Percentiles rank a stretch among this genome's conserved stretches.
These are phyloP conservation scores for Megastigmus dorsalis DNA, from an alignment of 2,888 invertebrate species.

Conservation along the genomic window DNA sequence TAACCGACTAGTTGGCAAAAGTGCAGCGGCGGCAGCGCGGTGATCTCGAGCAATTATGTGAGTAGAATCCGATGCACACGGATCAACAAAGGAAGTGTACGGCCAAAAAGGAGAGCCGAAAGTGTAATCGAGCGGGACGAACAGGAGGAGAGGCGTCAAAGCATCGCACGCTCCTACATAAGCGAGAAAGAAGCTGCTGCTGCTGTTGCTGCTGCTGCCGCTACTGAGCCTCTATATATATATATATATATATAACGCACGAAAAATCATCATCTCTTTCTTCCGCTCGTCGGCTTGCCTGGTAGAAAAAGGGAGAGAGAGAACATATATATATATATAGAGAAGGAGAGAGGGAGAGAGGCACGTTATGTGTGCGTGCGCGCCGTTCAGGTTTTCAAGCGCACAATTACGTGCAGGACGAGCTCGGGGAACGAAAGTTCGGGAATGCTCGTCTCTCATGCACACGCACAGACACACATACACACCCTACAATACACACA, in stretches of 20 bases:
- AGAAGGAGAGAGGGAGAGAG: not conserved
- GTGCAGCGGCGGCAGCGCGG: too few relatives aligned
- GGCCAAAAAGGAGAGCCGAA: too few relatives aligned
- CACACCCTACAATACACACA: too few relatives aligned
- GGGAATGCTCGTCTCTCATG: slow-evolving; percentile 33
- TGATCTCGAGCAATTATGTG: too few relatives aligned
- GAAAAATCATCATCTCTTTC: slow-evolving; percentile 27
- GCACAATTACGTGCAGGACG: slow-evolving; percentile 26
- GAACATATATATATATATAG: not conserved
- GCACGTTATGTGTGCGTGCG: slow-evolving; percentile 8
- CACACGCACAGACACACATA: too few relatives aligned
- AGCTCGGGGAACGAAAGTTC: slow-evolving; percentile 25
- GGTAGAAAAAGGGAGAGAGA: not conserved
- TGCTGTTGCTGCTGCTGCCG: too few relatives aligned
- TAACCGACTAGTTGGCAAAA: too few relatives aligned
- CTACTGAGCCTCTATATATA: too few relatives aligned
- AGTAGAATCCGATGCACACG: too few relatives aligned
- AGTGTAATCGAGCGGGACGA: not conserved
- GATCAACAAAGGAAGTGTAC: too few relatives aligned
- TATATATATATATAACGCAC: not conserved
- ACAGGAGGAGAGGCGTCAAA: not conserved
- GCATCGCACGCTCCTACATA: not conserved
- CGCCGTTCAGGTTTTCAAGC: slow-evolving; percentile 28
- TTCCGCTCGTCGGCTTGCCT: not conserved
- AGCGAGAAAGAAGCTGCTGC: not conserved